Evolutionary conservation across 2,113 vertebrate genomes (phyloP).

Genomic region (Leuciscus idus): DNA sequence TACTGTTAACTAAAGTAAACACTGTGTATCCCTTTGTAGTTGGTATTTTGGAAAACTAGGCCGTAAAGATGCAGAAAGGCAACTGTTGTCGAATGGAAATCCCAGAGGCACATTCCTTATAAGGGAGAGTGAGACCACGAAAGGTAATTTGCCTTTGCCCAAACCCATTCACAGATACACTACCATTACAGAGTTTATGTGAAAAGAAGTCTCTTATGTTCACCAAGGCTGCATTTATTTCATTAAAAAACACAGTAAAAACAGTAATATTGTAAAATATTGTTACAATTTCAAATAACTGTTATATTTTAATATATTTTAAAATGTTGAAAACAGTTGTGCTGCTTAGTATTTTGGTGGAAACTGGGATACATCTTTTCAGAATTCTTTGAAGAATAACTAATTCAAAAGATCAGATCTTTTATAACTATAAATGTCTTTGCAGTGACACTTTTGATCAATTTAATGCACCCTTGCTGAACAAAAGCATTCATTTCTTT

Average conservation of each 20-base stretch:
- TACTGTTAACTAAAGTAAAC: not conserved
- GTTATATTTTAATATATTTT: not conserved
- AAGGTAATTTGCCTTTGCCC: slow-evolving; percentile 80
- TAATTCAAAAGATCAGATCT: not conserved
- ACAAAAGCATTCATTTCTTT: not conserved
- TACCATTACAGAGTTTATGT: not conserved
- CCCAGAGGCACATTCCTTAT: slow-evolving; percentile 98
- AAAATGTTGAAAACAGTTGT: not conserved
- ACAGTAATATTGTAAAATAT: not conserved
- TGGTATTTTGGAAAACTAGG: slow-evolving; percentile 99
- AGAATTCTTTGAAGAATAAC: not conserved
- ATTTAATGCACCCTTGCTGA: not conserved
- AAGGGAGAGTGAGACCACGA: slow-evolving; percentile 99
- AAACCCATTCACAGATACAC: not conserved
- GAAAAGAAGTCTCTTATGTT: not conserved
- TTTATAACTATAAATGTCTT: not conserved
- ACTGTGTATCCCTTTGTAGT: slow-evolving; percentile 66
- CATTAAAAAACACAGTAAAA: not conserved
- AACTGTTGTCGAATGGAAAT: slow-evolving; percentile 94
- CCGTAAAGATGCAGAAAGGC: slow-evolving; percentile 97
- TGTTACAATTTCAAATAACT: not conserved
- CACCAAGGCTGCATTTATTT: not conserved
- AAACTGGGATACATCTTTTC: not conserved
- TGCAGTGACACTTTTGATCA: not conserved
- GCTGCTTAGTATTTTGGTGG: not conserved